phyloP scores from a whole-genome alignment of 2,113 vertebrate species.

The Tachycineta bicolor region DNA sequence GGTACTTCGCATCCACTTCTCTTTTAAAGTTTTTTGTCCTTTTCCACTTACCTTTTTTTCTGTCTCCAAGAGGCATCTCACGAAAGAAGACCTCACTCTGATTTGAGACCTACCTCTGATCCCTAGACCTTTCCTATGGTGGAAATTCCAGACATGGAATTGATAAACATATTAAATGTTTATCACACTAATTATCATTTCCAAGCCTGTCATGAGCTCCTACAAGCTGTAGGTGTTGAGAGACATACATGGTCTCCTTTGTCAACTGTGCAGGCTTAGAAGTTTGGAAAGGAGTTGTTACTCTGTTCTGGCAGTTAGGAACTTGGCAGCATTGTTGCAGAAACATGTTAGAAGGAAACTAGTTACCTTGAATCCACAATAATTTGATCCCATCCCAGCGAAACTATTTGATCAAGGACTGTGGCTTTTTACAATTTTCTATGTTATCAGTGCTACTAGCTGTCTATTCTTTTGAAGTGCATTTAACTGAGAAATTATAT shows the following conservation, averaged over 20 bases:
- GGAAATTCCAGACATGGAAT: background rate
- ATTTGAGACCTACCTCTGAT: background rate
- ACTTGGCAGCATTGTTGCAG: background rate
- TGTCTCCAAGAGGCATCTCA: background rate
- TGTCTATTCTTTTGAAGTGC: background rate
- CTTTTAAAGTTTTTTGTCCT: background rate
- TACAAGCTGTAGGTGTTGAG: background rate
- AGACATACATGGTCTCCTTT: background rate
- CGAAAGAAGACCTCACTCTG: background rate
- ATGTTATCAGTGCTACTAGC: background rate
- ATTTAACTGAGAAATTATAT: background rate
- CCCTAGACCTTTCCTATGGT: background rate
- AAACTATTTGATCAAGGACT: background rate
- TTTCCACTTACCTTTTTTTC: background rate
- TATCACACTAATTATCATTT: background rate
- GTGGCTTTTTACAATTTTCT: background rate
- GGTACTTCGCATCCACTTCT: background rate
- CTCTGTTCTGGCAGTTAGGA: background rate
- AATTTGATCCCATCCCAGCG: background rate
- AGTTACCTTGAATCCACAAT: background rate
- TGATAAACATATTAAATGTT: background rate
- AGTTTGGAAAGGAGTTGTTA: background rate
- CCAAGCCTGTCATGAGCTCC: background rate
- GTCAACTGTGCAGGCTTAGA: background rate
- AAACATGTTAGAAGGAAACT: background rate